Percentiles rank a stretch among this genome's conserved stretches.
These are phyloP conservation scores for Conopomorpha cramerella DNA, from an alignment of 1,140 invertebrate species.

Conservation along the genomic window DNA sequence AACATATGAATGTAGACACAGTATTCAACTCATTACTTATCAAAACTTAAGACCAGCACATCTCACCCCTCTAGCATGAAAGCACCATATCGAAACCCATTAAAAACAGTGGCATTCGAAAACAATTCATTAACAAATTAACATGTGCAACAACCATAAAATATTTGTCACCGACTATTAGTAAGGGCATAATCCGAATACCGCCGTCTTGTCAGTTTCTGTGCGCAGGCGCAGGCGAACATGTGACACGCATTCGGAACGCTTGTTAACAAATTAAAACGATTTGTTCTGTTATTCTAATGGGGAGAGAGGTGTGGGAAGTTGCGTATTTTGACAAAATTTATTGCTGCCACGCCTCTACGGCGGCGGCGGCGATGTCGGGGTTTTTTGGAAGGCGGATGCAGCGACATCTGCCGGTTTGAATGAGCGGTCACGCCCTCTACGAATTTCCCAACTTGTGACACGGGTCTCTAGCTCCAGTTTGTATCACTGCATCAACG, in stretches of 20 bases:
- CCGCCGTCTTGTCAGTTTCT: too few relatives aligned
- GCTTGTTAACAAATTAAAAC: slow-evolving; percentile 57
- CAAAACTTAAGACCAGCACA: too few relatives aligned
- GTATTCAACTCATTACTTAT: too few relatives aligned
- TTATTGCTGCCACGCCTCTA: slow-evolving; percentile 57
- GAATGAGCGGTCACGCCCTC: slow-evolving; percentile 40
- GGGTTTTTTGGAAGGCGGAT: slow-evolving; percentile 20
- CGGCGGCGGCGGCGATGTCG: slow-evolving; percentile 29
- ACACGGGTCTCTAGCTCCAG: too few relatives aligned
- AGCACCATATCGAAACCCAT: too few relatives aligned
- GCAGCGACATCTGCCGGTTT: slow-evolving; percentile 46
- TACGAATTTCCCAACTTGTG: too few relatives aligned
- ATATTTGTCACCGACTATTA: slow-evolving; percentile 55
- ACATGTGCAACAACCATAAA: slow-evolving; percentile 39
- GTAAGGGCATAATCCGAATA: slow-evolving; percentile 40
- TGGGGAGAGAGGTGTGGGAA: slow-evolving; percentile 45
- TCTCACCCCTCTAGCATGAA: too few relatives aligned
- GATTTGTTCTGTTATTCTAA: slow-evolving; percentile 60
- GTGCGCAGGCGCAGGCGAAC: too few relatives aligned
- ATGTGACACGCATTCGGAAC: slow-evolving; percentile 50
- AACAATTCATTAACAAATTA: too few relatives aligned
- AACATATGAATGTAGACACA: too few relatives aligned
- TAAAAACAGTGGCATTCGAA: too few relatives aligned
- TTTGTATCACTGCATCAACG: too few relatives aligned
- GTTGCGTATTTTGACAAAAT: slow-evolving; percentile 60